Evolutionary conservation across 2,888 invertebrate species (phyloP).

Genomic region (Pheosia tremula): DNA sequence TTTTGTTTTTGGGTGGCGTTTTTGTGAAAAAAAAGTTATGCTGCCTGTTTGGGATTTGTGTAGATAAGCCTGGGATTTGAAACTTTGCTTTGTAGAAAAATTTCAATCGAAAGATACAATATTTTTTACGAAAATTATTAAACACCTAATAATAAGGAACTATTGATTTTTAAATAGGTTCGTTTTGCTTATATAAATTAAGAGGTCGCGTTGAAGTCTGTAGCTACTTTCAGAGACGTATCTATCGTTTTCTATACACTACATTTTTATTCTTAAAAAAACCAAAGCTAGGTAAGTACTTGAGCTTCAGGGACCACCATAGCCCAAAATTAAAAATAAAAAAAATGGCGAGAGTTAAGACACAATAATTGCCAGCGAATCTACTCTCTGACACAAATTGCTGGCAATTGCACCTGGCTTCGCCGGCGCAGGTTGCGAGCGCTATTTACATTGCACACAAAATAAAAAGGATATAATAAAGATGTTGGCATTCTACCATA

Average conservation of each 20-base stretch:
- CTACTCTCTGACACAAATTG: conserved; percentile 70
- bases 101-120: too few species aligned
- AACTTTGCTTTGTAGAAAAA: not conserved
- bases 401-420: conserved; percentile 73
- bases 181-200: too few species aligned
- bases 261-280: too few species aligned
- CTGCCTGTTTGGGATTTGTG: not conserved
- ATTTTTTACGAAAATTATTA: too few species aligned
- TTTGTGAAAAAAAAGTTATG: not conserved
- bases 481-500: conserved; percentile 33
- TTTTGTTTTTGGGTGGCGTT: conserved; percentile 3
- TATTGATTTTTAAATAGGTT: too few species aligned
- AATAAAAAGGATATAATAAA: conserved; percentile 44
- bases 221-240: too few species aligned
- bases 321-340: too few species aligned
- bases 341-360: conserved; percentile 68
- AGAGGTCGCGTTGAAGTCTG: too few species aligned
- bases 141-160: too few species aligned
- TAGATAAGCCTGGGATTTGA: not conserved
- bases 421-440: conserved; percentile 41
- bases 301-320: conserved; percentile 50
- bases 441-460: conserved; percentile 62
- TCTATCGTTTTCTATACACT: too few species aligned
- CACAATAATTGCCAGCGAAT: conserved; percentile 69
- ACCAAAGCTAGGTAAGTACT: not conserved